A percentile compares a stretch with the other conserved stretches of the same genome.
Evolutionary conservation across 2,888 invertebrate genomes (phyloP).

Genomic region (Nomada hirtipes): DNA sequence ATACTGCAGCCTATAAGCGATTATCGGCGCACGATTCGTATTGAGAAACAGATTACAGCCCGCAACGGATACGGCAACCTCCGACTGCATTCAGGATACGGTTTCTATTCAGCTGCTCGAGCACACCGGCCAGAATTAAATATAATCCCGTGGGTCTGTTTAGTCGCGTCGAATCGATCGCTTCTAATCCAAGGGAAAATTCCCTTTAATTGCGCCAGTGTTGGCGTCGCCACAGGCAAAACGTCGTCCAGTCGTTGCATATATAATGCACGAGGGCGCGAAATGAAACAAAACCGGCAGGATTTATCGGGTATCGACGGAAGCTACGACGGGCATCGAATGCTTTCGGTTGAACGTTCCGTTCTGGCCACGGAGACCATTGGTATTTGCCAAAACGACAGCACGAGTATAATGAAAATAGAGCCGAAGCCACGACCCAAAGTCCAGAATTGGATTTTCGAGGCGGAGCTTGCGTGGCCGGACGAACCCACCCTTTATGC

Average conservation of each 20-base stretch:
- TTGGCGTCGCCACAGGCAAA: not conserved
- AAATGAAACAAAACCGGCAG: not conserved
- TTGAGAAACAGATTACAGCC: conserved; percentile 46
- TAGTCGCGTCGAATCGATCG: conserved; percentile 29
- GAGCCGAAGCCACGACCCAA: conserved; percentile 60
- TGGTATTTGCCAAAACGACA: conserved; percentile 46
- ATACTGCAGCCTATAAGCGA: conserved; percentile 4
- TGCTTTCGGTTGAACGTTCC: not conserved
- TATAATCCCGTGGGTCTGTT: conserved; percentile 35
- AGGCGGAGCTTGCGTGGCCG: conserved; percentile 64
- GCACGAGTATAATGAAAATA: conserved; percentile 62
- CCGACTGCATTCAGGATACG: conserved; percentile 19
- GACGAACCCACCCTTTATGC: conserved; percentile 55
- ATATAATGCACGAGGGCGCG: not conserved
- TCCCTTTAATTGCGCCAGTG: conserved; percentile 25
- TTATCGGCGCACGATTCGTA: conserved; percentile 20
- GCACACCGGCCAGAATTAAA: conserved; percentile 39
- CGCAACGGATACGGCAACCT: conserved; percentile 16
- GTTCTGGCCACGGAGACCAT: not conserved
- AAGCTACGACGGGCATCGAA: not conserved
- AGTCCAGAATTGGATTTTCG: conserved; percentile 67
- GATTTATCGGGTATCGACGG: conserved; percentile 2
- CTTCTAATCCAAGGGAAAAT: conserved; percentile 13
- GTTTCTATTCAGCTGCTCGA: conserved; percentile 25
- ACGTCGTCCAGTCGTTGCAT: not conserved